Evolutionary conservation across 2,113 vertebrate genomes (phyloP), one percentile per base, ranked within the genome.

Genomic region (Pelobates fuscus): DNA sequence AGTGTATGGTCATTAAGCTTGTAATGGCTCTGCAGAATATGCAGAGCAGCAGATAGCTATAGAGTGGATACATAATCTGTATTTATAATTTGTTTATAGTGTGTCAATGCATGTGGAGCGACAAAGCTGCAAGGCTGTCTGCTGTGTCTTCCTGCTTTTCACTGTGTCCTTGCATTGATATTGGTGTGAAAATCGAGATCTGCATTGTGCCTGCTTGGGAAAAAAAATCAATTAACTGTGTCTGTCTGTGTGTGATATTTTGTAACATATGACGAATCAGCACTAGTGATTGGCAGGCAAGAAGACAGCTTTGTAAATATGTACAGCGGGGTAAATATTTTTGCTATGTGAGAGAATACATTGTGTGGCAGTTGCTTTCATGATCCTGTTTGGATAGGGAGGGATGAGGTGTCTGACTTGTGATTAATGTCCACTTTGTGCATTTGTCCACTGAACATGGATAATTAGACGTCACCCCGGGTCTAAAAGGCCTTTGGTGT

Each of bases 151-250:
- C 29, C 52, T 69, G 67, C 58, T 49, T 62, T 24, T 69, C 54
- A 17, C 32, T 37, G 32, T 10, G 32, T 10, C 32, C 5, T 37
- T 37, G 32, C 32, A n/a, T 71, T 76, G 0, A 77, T 55, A 32
- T 37, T 80, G 81, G 6, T 70, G 14, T 63, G 71, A n/a, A n/a
- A n/a, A n/a, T n/a, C n/a, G n/a, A 76, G 69, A 29, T 18, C 11
- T 18, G 25, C 54, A 70, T 27, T 3, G 0, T 71, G 71, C 18
- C 54, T 55, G 72, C 15, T 21, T 29, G 52, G 18, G 26, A 71
- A 57, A n/a, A n/a, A n/a, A 37, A 55, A 60, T 77, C 69, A 21
- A 54, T 21, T 30, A 8, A 59, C 30, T 67, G 20, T 29, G 37
- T 66, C 25, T 73, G 30, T 74, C 25, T 58, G 52, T 67, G 26